Evolutionary conservation across 2,113 vertebrate genomes (phyloP).

Genomic region (Tyrannus savana): DNA sequence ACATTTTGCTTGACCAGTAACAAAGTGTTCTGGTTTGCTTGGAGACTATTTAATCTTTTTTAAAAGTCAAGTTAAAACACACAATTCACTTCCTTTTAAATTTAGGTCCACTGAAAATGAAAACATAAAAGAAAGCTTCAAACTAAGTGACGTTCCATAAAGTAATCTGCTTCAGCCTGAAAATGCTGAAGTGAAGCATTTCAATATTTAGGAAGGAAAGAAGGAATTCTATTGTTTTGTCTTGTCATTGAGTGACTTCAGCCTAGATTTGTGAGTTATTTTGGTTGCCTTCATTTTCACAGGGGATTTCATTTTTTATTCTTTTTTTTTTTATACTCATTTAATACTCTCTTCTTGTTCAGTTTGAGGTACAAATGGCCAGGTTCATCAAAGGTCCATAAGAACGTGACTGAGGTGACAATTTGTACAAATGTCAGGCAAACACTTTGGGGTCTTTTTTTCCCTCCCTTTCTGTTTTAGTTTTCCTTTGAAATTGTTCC

Average conservation of each 20-base stretch:
- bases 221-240: constrained; percentile 2
- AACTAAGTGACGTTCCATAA: neutral
- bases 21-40: constrained; percentile 19
- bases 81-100: neutral
- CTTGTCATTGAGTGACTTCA: constrained; percentile 8
- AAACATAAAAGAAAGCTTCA: neutral
- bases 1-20: neutral
- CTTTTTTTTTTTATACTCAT: neutral
- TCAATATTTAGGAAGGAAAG: neutral
- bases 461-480: neutral
- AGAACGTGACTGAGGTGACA: neutral
- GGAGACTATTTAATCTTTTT: neutral
- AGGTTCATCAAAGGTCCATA: neutral
- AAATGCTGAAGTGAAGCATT: neutral
- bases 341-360: neutral
- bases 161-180: neutral
- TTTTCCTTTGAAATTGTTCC: neutral
- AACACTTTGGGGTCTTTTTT: neutral
- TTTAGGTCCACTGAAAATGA: neutral
- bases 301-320: neutral
- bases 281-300: constrained; percentile 17
- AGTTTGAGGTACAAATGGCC: neutral
- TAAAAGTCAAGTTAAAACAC: neutral
- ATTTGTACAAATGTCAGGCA: neutral
- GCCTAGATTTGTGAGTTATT: constrained; percentile 7